Percentiles rank a stretch among this genome's conserved stretches.
phyloP scores from a whole-genome alignment of 1,140 invertebrate species.

The Leptinotarsa defecta region DNA sequence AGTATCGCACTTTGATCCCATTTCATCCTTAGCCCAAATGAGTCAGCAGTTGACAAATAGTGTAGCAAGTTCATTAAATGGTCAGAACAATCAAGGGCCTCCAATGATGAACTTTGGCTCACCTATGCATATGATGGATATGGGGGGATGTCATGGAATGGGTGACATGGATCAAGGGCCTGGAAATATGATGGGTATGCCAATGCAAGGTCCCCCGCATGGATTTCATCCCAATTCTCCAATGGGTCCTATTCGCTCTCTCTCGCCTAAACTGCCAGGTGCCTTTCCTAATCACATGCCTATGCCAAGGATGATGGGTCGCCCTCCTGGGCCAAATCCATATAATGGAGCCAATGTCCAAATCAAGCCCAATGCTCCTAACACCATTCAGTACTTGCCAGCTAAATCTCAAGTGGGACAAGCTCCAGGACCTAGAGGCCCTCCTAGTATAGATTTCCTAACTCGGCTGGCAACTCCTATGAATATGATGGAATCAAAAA shows the following conservation, averaged over 20 bases:
- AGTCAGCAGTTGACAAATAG: constrained; percentile 85
- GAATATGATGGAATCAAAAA: constrained; percentile 72
- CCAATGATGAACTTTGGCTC: constrained; percentile 65
- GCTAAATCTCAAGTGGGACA: constrained; percentile 78
- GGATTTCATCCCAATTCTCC: constrained; percentile 56
- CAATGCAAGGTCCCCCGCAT: constrained; percentile 54
- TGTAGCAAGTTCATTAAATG: constrained; percentile 62
- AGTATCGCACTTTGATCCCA: constrained; percentile 82
- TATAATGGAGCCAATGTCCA: constrained; percentile 86
- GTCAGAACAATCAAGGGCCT: constrained; percentile 60
- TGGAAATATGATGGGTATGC: constrained; percentile 52
- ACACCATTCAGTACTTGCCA: constrained; percentile 97
- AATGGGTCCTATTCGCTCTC: constrained; percentile 55
- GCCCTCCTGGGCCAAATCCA: constrained; percentile 66
- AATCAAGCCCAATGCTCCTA: constrained; percentile 94
- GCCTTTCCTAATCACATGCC: constrained; percentile 56
- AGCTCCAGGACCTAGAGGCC: constrained; percentile 70
- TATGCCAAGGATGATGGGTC: constrained; percentile 59
- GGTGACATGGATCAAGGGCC: constrained; percentile 53
- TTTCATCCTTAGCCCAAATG: constrained; percentile 92
- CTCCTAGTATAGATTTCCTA: constrained; percentile 89
- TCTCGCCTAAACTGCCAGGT: constrained; percentile 57
- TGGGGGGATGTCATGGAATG: constrained; percentile 54
- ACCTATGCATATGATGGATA: constrained; percentile 63
- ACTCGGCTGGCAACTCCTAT: constrained; percentile 84